Percentiles rank a stretch among this genome's conserved stretches.
phyloP scores from a whole-genome alignment of 2,113 vertebrate species.

The Chaetodon trifascialis region DNA sequence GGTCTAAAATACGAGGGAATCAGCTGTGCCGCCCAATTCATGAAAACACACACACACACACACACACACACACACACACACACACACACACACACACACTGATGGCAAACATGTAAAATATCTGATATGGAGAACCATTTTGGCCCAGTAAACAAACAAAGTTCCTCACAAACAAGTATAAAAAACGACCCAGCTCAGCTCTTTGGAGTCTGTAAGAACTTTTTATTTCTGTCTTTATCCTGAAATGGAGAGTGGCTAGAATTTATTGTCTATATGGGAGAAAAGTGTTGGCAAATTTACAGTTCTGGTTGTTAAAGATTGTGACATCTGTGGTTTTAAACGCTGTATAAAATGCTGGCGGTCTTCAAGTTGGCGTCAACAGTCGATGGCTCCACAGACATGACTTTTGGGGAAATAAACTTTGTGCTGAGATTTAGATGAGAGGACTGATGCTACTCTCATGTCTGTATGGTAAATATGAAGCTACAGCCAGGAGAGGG shows the following conservation, averaged over 20 bases:
- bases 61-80: constrained; percentile 19
- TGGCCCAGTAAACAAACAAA: not conserved
- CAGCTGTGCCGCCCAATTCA: constrained; percentile 8
- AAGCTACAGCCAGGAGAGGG: not conserved
- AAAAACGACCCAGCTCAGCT: not conserved
- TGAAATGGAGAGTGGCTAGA: not conserved
- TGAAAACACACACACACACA: constrained; percentile 26
- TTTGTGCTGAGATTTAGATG: not conserved
- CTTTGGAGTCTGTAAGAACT: not conserved
- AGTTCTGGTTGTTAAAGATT: not conserved
- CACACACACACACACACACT: constrained; percentile 2
- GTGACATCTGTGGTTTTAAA: not conserved
- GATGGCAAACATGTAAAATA: not conserved
- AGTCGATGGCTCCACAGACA: not conserved
- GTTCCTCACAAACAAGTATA: constrained; percentile 12
- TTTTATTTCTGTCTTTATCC: not conserved
- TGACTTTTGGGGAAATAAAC: not conserved
- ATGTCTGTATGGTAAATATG: not conserved
- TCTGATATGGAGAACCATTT: constrained; percentile 8
- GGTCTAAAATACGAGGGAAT: constrained; percentile 62
- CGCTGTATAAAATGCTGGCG: not conserved
- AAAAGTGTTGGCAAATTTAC: not conserved
- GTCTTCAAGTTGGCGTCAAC: not conserved
- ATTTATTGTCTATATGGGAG: not conserved
- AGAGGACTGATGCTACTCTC: not conserved